These are phyloP conservation scores for Syritta pipiens DNA, from an alignment of 2,888 invertebrate species.

Conservation along the genomic window DNA sequence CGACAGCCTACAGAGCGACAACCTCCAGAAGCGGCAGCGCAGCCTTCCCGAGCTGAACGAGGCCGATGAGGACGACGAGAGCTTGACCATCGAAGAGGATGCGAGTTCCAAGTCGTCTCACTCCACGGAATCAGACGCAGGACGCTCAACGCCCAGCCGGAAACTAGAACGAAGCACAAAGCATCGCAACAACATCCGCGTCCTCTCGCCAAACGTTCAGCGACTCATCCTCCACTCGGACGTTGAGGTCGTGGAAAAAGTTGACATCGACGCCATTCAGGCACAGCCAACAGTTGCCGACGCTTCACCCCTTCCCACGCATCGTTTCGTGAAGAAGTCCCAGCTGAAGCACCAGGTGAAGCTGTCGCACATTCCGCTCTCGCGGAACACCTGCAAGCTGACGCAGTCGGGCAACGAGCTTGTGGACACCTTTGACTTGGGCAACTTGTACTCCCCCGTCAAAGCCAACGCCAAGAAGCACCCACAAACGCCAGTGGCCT, in stretches of 20 bases:
- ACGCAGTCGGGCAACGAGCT: slow-evolving; percentile 77
- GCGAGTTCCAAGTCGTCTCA: slow-evolving; percentile 39
- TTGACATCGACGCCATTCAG: slow-evolving; percentile 75
- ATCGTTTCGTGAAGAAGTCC: slow-evolving; percentile 71
- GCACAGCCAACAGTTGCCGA: slow-evolving; percentile 69
- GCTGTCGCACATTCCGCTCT: slow-evolving; percentile 76
- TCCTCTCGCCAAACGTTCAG: slow-evolving; percentile 81
- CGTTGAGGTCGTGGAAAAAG: slow-evolving; percentile 75
- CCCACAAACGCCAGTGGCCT: slow-evolving; percentile 17
- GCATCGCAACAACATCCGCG: slow-evolving; percentile 76
- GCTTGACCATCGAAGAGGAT: slow-evolving; percentile 54
- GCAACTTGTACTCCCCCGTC: slow-evolving; percentile 73
- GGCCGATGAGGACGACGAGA: slow-evolving; percentile 43
- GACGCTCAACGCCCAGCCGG: background rate
- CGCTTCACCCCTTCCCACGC: slow-evolving; percentile 33
- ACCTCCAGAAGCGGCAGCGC: slow-evolving; percentile 71
- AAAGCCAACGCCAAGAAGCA: slow-evolving; percentile 63
- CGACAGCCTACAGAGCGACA: slow-evolving; percentile 84
- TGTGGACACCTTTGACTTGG: slow-evolving; percentile 76
- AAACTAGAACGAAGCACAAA: slow-evolving; percentile 51
- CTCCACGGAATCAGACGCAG: slow-evolving; percentile 35
- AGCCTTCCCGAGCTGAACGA: slow-evolving; percentile 52
- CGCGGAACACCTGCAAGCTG: slow-evolving; percentile 77
- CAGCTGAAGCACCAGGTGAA: slow-evolving; percentile 71
- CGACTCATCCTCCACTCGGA: slow-evolving; percentile 81